Evolutionary conservation across 2,113 vertebrate genomes (phyloP).

Genomic region (Microtus ochrogaster): DNA sequence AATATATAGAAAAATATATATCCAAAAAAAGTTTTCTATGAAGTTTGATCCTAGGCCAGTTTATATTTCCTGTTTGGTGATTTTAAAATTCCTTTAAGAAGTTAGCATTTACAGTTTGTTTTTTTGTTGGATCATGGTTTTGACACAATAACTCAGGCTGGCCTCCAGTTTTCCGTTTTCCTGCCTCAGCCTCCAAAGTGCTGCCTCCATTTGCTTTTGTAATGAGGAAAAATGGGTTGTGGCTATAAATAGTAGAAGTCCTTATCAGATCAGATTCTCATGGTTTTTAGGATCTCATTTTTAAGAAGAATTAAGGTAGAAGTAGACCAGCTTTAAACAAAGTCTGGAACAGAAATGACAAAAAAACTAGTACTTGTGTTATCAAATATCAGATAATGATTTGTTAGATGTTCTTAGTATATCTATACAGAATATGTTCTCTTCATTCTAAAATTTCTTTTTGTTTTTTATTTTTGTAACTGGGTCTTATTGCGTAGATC

Average conservation of each 20-base stretch:
- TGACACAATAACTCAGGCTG: background rate
- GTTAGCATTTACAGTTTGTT: background rate
- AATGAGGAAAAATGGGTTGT: background rate
- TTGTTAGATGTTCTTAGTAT: conserved; percentile 10
- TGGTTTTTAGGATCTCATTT: background rate
- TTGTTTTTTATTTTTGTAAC: background rate
- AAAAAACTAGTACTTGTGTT: background rate
- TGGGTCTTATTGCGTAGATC: background rate
- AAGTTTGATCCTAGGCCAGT: background rate
- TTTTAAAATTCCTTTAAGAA: conserved; percentile 17
- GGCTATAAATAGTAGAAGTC: background rate
- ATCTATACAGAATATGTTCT: background rate
- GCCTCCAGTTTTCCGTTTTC: background rate
- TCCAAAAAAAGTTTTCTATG: background rate
- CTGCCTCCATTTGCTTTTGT: background rate
- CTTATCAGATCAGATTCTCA: background rate
- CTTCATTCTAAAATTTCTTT: background rate
- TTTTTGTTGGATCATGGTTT: background rate
- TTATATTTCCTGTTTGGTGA: background rate
- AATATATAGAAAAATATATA: background rate
- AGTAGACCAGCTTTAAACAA: background rate
- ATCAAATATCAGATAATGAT: background rate
- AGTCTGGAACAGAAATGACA: conserved; percentile 1
- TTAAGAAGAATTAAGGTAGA: conserved; percentile 32
- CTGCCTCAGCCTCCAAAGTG: background rate